phyloP scores from a whole-genome alignment of 2,888 invertebrate species.

The Agrotis exclamationis region DNA sequence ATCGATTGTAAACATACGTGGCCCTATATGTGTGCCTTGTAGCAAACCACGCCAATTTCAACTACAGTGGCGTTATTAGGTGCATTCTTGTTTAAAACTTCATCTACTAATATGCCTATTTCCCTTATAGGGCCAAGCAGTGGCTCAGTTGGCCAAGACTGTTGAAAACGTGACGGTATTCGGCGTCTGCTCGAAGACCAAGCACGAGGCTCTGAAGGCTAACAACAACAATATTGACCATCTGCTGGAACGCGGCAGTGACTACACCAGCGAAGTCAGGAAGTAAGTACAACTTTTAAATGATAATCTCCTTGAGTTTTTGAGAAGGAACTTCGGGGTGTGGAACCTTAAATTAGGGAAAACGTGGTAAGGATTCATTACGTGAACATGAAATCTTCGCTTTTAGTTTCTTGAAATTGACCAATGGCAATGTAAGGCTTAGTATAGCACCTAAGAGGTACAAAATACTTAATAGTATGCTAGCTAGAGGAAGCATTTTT shows the following conservation, averaged over 20 bases:
- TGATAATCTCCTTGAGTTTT: background rate
- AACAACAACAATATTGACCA: constrained; percentile 94
- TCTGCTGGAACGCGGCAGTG: constrained; percentile 95
- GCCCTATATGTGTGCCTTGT: too few species aligned
- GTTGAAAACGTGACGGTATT: constrained; percentile 95
- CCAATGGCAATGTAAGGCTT: background rate
- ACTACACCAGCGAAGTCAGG: constrained; percentile 96
- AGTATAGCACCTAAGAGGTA: too few species aligned
- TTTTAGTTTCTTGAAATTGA: background rate
- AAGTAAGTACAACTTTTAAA: constrained; percentile 91
- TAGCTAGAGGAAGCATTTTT: background rate
- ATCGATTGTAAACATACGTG: too few species aligned
- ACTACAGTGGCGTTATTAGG: too few species aligned
- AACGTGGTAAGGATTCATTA: background rate
- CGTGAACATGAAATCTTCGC: background rate
- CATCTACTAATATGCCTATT: constrained; percentile 4
- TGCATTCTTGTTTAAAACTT: too few species aligned
- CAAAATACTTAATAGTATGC: too few species aligned
- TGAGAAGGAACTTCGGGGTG: too few species aligned
- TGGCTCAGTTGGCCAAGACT: constrained; percentile 95
- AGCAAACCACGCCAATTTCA: too few species aligned
- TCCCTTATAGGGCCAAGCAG: constrained; percentile 94
- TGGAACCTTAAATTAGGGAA: background rate
- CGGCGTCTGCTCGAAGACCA: constrained; percentile 96
- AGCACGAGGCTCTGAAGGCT: constrained; percentile 95